Conservation (phyloP, 2,113 vertebrate species). For the Syrmaticus mikado region DNA sequence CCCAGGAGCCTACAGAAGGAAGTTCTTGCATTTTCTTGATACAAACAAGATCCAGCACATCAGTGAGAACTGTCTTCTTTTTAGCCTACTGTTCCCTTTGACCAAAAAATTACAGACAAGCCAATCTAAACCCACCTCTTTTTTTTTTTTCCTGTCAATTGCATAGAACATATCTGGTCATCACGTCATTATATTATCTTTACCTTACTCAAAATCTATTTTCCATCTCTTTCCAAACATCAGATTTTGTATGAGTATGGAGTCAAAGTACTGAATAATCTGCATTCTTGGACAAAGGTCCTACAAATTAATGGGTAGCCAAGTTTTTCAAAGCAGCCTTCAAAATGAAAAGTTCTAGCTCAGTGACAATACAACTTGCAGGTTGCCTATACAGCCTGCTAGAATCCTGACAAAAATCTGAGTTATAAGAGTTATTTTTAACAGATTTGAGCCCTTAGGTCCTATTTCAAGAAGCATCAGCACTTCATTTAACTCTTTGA, state of each 20-base stretch:
- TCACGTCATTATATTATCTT: neutral
- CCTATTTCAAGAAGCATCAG: neutral
- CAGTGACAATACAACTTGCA: neutral
- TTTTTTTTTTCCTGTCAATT: too few species aligned
- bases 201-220: neutral
- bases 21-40: neutral
- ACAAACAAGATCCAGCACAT: neutral
- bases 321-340: neutral
- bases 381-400: neutral
- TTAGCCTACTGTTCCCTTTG: neutral
- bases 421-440: neutral
- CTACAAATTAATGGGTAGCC: neutral
- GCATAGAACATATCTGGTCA: neutral
- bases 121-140: neutral
- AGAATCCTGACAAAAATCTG: neutral
- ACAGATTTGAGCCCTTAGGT: neutral
- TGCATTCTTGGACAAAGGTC: fast-evolving
- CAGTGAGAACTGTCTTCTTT: fast-evolving
- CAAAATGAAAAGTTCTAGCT: neutral
- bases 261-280: neutral
- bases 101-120: neutral
- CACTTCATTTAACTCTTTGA: neutral
- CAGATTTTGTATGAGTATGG: fast-evolving
- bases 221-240: neutral
- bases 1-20: fast-evolving